Percentiles rank a stretch among this genome's conserved stretches.
Evolutionary conservation across 1,140 invertebrate genomes (phyloP).

Genomic region (Drosophila sproati): DNA sequence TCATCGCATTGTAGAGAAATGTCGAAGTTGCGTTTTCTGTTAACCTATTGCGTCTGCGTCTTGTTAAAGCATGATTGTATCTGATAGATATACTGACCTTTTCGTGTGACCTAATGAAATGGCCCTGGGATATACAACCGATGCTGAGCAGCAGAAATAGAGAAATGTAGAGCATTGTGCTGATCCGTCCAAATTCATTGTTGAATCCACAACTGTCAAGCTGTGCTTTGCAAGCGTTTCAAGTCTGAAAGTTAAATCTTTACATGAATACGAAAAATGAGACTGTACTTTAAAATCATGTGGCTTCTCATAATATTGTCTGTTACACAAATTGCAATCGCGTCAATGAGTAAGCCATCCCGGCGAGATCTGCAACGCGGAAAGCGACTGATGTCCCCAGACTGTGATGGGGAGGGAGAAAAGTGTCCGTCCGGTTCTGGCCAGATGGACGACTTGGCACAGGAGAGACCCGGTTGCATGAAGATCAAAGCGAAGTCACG

Average conservation of each 20-base stretch:
- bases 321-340: slow-evolving; percentile 15
- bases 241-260: slow-evolving; percentile 41
- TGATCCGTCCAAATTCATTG: slow-evolving; percentile 25
- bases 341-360: not conserved
- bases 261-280: slow-evolving; percentile 51
- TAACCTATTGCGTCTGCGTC: slow-evolving; percentile 7
- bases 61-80: not conserved
- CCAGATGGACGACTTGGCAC: not conserved
- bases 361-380: not conserved
- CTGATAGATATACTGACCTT: slow-evolving; percentile 30
- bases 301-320: slow-evolving; percentile 39
- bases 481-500: slow-evolving; percentile 29
- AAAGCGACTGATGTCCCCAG: slow-evolving; percentile 6
- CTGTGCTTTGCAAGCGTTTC: not conserved
- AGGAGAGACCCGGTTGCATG: not conserved
- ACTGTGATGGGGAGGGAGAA: not conserved
- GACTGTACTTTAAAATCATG: slow-evolving; percentile 51
- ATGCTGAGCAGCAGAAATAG: slow-evolving; percentile 43
- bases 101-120: slow-evolving; percentile 12
- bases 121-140: slow-evolving; percentile 29
- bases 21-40: slow-evolving; percentile 32
- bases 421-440: not conserved
- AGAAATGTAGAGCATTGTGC: slow-evolving; percentile 48
- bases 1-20: slow-evolving; percentile 16
- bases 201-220: slow-evolving; percentile 22